phyloP scores from a whole-genome alignment of 2,888 invertebrate species.

The Ormyrus rosae region DNA sequence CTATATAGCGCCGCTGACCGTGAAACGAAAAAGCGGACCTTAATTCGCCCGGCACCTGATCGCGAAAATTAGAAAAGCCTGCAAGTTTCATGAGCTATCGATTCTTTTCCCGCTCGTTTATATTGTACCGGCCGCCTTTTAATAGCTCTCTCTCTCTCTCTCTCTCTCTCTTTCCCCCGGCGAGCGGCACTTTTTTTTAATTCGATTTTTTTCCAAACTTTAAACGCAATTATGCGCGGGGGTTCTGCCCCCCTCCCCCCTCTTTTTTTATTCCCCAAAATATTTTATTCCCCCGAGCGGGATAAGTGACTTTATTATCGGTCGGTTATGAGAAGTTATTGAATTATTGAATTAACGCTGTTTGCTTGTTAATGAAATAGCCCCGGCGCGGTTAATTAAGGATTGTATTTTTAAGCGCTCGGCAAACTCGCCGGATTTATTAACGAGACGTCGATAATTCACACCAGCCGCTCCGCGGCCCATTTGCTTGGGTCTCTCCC shows the following conservation, averaged over 20 bases:
- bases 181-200: not conserved
- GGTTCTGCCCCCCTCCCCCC: too few relatives aligned
- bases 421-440: not conserved
- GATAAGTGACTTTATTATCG: too few relatives aligned
- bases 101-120: not conserved
- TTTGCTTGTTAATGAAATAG: too few relatives aligned
- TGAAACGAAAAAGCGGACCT: not conserved
- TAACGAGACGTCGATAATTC: not conserved
- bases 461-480: not conserved
- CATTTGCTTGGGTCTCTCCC: too few relatives aligned
- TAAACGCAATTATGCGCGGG: not conserved
- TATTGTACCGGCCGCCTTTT: not conserved
- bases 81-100: not conserved
- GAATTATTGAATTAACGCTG: not conserved
- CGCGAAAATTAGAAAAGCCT: conserved; percentile 29
- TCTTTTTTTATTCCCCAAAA: too few relatives aligned
- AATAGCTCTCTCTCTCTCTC: not conserved
- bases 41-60: not conserved
- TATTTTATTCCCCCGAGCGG: too few relatives aligned
- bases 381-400: too few relatives aligned
- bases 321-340: not conserved
- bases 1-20: not conserved
- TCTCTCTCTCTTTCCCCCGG: not conserved
- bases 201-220: conserved; percentile 12
- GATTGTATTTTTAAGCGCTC: not conserved